Evolutionary conservation across 2,888 invertebrate species (phyloP).

Genomic region (Apocheima hispidaria): DNA sequence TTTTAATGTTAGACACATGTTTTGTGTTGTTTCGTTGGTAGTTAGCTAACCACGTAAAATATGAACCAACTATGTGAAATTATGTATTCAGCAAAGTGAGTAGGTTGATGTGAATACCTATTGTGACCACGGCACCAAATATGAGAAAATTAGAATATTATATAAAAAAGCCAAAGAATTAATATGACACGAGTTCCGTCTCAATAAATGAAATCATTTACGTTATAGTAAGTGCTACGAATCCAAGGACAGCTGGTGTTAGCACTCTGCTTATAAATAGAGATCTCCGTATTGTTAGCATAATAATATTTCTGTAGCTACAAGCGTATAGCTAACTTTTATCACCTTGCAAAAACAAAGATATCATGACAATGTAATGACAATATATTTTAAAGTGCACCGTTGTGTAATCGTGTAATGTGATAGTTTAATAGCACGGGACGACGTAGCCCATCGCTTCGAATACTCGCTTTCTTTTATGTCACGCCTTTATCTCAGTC

Average conservation of each 20-base stretch:
- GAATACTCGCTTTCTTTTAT: conserved; percentile 49
- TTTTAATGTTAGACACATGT: conserved; percentile 4
- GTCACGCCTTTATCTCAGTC: conserved; percentile 65
- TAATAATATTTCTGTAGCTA: conserved; percentile 27
- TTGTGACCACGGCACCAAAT: conserved; percentile 6
- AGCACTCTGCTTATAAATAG: conserved; percentile 37
- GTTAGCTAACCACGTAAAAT: conserved; percentile 6
- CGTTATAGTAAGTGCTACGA: conserved; percentile 22
- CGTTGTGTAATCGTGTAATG: conserved; percentile 10
- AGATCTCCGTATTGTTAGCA: conserved; percentile 28
- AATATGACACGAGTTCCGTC: conserved; percentile 3
- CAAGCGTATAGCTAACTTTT: conserved; percentile 7
- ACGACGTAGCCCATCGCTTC: conserved; percentile 11
- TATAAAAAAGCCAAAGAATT: neutral
- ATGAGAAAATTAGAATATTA: too few relatives aligned
- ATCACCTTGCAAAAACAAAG: conserved; percentile 21
- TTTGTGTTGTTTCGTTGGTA: conserved; percentile 4
- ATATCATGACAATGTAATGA: conserved; percentile 10
- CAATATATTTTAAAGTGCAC: conserved; percentile 15
- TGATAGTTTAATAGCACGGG: conserved; percentile 5
- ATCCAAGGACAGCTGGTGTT: conserved; percentile 28
- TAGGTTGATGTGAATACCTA: conserved; percentile 23
- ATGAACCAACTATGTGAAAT: conserved; percentile 7
- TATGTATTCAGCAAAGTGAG: conserved; percentile 25
- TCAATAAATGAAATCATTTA: conserved; percentile 11